These are phyloP conservation scores for Epiblema foenella DNA, from an alignment of 2,888 invertebrate species.

Conservation along the genomic window DNA sequence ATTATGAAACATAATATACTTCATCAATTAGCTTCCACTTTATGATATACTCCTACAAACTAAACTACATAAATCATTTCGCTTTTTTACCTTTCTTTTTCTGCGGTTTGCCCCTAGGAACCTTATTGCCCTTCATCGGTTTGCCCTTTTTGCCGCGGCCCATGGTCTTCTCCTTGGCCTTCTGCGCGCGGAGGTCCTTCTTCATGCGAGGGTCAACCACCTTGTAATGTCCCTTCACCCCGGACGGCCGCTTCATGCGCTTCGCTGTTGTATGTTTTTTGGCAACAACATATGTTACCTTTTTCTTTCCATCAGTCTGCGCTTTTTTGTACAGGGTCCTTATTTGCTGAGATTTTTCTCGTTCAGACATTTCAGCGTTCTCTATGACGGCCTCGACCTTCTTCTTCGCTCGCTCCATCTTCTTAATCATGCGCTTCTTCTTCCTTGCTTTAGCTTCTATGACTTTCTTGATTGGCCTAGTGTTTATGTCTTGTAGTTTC, in stretches of 20 bases:
- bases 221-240: slow-evolving; percentile 96
- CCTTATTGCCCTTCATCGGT: slow-evolving; percentile 51
- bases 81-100: slow-evolving; percentile 69
- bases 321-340: slow-evolving; percentile 97
- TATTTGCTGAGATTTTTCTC: slow-evolving; percentile 97
- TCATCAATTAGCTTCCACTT: slow-evolving; percentile 26
- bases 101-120: slow-evolving; percentile 47
- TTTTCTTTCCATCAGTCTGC: slow-evolving; percentile 92
- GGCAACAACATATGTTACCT: slow-evolving; percentile 96
- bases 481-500: slow-evolving; percentile 93
- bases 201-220: slow-evolving; percentile 99
- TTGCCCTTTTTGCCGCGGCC: slow-evolving; percentile 75
- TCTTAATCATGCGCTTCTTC: slow-evolving; percentile 94
- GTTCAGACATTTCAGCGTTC: slow-evolving; percentile 93
- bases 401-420: slow-evolving; percentile 97
- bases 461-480: slow-evolving; percentile 98
- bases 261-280: slow-evolving; percentile 94
- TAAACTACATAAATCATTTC: slow-evolving; percentile 53
- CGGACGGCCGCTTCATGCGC: slow-evolving; percentile 90
- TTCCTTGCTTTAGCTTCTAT: slow-evolving; percentile 99
- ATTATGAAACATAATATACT: slow-evolving; percentile 34
- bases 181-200: slow-evolving; percentile 92
- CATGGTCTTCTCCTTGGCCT: slow-evolving; percentile 86
- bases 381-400: slow-evolving; percentile 97
- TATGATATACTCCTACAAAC: neutral